Evolutionary conservation across 1,140 invertebrate species (phyloP), one percentile per base, ranked within the genome.

Genomic region (Aphelenchoides avenae): DNA sequence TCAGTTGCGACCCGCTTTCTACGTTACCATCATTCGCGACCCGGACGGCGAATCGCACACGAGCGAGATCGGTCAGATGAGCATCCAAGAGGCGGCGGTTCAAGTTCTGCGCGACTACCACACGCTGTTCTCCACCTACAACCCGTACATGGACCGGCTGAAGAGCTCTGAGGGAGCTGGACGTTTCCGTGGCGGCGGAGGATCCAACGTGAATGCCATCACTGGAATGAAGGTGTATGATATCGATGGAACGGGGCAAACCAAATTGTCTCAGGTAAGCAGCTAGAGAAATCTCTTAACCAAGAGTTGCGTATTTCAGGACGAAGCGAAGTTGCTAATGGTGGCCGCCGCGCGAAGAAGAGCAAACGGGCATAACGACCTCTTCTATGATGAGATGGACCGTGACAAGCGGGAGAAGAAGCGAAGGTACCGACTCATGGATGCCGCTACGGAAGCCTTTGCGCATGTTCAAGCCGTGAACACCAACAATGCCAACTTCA

Each of bases 81-180:
- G 58, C 20, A 71, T 68, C 31, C 65, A 68, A 41, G 62, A 68
- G 39, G 64, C 64, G 1, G 62, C 64, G 20, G 62, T 64, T 24
- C 27, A 51, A 52, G 46, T 64, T 2, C 46, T 64, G n/a, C 40
- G 48, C 29, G 34, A 52, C 34, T 64, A 64, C 47, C 30, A 30
- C 22, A 44, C 69, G 1, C 22, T 65, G 20, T 68, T 68, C 37
- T 53, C 65, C 5, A 18, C 47, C 7, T 69, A 50, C 40, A 68
- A 68, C 47, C 53, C 53, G 11, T 52, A 57, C 52, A 36, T 54
- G 26, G 67, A 68, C 5, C n/a, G n/a, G n/a, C n/a, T n/a, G n/a
- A n/a, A n/a, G n/a, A n/a, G n/a, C n/a, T n/a, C n/a, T n/a, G n/a
- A n/a, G n/a, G n/a, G n/a, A n/a, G 18, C 18, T 47, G 42, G 48